Evolutionary conservation across 2,113 vertebrate genomes (phyloP).

Genomic region (Candoia aspera): DNA sequence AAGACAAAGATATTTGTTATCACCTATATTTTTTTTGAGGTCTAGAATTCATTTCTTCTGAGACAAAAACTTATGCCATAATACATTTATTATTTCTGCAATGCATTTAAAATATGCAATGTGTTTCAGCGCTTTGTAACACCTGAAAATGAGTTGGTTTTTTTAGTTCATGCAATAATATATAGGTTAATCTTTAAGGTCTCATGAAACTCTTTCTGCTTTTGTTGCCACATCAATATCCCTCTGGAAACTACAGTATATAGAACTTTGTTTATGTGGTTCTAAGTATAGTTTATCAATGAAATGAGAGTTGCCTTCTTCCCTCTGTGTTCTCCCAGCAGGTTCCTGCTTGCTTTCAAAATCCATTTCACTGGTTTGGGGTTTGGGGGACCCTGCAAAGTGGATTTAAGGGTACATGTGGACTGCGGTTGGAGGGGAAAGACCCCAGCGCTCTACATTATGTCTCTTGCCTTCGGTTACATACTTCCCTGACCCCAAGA

Average conservation of each 20-base stretch:
- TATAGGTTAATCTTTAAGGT: background rate
- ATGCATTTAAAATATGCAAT: background rate
- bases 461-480: no score
- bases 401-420: no score
- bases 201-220: background rate
- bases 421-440: no score
- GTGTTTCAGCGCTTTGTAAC: background rate
- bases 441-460: no score
- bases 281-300: no score
- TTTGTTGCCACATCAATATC: background rate
- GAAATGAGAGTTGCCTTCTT: no score
- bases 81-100: background rate
- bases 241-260: background rate
- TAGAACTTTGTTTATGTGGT: background rate
- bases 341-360: no score
- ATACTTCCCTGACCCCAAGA: no score
- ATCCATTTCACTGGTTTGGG: no score
- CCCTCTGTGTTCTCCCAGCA: no score
- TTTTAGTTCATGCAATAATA: background rate
- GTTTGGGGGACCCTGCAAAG: no score
- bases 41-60: background rate
- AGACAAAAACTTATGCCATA: background rate
- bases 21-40: background rate
- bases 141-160: background rate
- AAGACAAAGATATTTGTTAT: background rate